Evolutionary conservation across 2,113 vertebrate species (phyloP), one percentile per base, ranked within the genome.

Genomic region (Sphaerodactylus townsendi): DNA sequence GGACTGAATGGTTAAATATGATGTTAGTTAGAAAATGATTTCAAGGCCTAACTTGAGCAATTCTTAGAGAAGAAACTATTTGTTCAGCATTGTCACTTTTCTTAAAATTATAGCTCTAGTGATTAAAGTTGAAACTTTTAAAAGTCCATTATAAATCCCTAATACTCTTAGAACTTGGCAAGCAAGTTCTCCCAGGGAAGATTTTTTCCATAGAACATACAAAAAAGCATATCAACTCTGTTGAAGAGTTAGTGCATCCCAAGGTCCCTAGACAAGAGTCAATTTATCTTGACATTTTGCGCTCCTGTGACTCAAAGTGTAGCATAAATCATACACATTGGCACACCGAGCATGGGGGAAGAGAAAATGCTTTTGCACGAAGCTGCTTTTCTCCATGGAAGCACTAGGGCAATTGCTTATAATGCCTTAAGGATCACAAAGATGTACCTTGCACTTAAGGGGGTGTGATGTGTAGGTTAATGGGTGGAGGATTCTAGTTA

Each of bases 11-110:
- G 87, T 92, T 91, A 86, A 91, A 79, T 85, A 85, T 71, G 83
- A 75, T 88, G 64, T 69, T 90, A 94, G 64, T 69, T 90, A 94
- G 81, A 81, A 46, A 84, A 88, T 83, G 3, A 81, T 66, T 93
- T 91, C 81, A 85, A 83, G 89, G 85, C 0, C 1, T 73, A 89
- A 77, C 69, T 90, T 90, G 76, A 46, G 71, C 37, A 86, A 86
- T 53, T 70, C 71, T 25, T 0, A 19, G 3, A 80, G 77, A 76
- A 90, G 88, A 77, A 82, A 85, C 50, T 88, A 88, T 90, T 89
- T 91, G 41, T 86, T 93, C 84, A 73, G 86, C 70, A 35, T 81
- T 39, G 50, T 84, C 23, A 79, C 44, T 89, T 86, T 64, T 89
- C 4, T 90, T 86, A 56, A 85, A 90, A 71, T 15, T 77, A 25